Evolutionary conservation across 92 coral and sea anemone genomes (phyloP).

Genomic region (Parazoanthus atlanticus): DNA sequence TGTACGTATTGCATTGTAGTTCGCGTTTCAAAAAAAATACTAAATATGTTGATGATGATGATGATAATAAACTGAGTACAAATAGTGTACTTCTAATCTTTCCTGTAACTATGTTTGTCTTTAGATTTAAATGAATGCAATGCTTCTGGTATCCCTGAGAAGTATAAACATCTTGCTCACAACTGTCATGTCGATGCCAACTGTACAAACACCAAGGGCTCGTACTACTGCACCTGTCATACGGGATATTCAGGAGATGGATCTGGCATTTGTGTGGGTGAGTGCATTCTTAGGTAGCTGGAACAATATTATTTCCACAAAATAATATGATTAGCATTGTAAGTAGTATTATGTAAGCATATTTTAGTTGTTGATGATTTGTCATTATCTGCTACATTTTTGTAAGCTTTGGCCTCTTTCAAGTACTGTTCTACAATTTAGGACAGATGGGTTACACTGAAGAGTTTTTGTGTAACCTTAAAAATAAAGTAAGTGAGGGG

Average conservation of each 20-base stretch:
- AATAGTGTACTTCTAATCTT: not conserved
- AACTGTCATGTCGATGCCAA: constrained; percentile 62
- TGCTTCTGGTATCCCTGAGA: not conserved
- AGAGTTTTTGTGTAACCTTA: not conserved
- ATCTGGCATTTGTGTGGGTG: constrained; percentile 62
- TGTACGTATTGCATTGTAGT: no score
- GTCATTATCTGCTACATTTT: not conserved
- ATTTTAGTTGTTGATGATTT: not conserved
- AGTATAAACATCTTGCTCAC: constrained; percentile 20
- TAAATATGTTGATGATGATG: not conserved
- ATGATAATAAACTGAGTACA: not conserved
- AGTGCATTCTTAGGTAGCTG: not conserved
- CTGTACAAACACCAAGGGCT: constrained; percentile 72
- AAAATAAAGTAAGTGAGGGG: no score
- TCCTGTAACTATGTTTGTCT: not conserved
- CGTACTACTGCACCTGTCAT: constrained; percentile 61
- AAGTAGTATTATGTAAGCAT: not conserved
- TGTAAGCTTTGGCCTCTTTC: not conserved
- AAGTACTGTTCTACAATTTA: not conserved
- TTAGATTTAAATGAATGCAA: constrained; percentile 53
- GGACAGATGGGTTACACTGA: not conserved
- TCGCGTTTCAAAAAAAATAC: no score
- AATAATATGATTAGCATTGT: not conserved
- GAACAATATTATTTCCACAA: not conserved
- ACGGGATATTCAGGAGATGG: constrained; percentile 73